Evolutionary conservation across 2,888 invertebrate genomes (phyloP), one percentile per base, ranked within the genome.

Genomic region (Ceraclea dissimilis): DNA sequence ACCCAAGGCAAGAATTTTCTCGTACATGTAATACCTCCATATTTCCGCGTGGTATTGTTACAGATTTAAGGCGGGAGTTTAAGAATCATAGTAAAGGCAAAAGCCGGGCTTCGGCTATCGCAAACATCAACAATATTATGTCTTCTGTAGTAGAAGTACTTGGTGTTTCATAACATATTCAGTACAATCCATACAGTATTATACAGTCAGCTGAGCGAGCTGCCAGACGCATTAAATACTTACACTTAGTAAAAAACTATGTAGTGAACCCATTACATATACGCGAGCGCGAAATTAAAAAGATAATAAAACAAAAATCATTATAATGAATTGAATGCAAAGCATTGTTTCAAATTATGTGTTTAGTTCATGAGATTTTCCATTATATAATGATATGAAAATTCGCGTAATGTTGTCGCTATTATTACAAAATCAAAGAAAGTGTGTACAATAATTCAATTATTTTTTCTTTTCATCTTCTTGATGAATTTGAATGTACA

Each of bases 61-160:
- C 52, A 52, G 52, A 54, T 58, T 39, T 39, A 39, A 39, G 52
- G 58, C 54, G 58, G 58, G 58, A 50, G 52, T 34, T 54, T 43
- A 17, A 43, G 16, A n/a, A 43, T 52, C 33, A 10, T 26, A 6
- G 26, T 26, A 26, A 26, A 39, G 13, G 8, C 13, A 13, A n/a
- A n/a, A 13, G 31, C 31, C 31, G 31, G 31, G 31, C 31, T 31
- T 13, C 39, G n/a, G 16, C 39, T 39, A 39, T 39, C 39, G 13
- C 4, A 13, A 39, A 39, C 16, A 13, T 39, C 16, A 16, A n/a
- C 16, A 16, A n/a, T 39, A 39, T 13, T 39, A 8, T 39, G 13
- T 16, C 39, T 39, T 39, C 39, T 8, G 39, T n/a, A 39, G 39
- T 39, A 16, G 8, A 13, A 39, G n/a, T 39, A n/a, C 39, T 13